Evolutionary conservation across 1,140 invertebrate species (phyloP), one percentile per base, ranked within the genome.

Genomic region (Rhynchophorus ferrugineus): DNA sequence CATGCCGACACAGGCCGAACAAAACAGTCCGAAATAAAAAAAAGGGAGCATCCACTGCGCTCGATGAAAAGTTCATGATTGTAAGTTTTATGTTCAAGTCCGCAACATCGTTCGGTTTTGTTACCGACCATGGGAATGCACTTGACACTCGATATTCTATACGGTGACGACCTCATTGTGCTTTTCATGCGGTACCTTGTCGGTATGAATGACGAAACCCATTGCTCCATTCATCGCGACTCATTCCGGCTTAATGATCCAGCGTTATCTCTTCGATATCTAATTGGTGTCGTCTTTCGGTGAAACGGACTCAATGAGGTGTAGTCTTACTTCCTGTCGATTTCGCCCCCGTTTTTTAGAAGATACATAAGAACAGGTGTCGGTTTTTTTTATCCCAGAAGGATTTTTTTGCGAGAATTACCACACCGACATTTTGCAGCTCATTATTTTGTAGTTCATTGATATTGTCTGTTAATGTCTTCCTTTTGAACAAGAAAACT

Each of bases 61-160:
- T 53, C 38, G 35, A 58, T 62, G 64, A 66, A 64, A 66, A 59
- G 11, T 29, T 29, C 24, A 11, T 6, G 24, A 29, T 63, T 62
- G 64, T 66, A 63, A 65, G 63, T 66, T 63, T 63, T 65, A 63
- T 66, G 59, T 62, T 61, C 60, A 64, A 54, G 61, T 61, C 59
- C 35, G 51, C 50, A 54, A 61, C 60, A 61, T 59, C 57, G 50
- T 20, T 44, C 44, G 50, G 51, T 60, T 65, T 65, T 53, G 58
- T 46, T 52, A 57, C 49, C 5, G 24, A 11, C 24, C 60, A 60
- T 65, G 65, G 64, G 62, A 67, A 62, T 61, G 44, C 57, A 66
- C 63, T 67, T 66, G 65, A 67, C 63, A 67, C 60, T 61, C 45
- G 65, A 67, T 67, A 61, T 59, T 51, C 22, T 41, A 33, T 18